Conservation (phyloP, 2,888 invertebrate genomes). For the Protophormia terraenovae region DNA sequence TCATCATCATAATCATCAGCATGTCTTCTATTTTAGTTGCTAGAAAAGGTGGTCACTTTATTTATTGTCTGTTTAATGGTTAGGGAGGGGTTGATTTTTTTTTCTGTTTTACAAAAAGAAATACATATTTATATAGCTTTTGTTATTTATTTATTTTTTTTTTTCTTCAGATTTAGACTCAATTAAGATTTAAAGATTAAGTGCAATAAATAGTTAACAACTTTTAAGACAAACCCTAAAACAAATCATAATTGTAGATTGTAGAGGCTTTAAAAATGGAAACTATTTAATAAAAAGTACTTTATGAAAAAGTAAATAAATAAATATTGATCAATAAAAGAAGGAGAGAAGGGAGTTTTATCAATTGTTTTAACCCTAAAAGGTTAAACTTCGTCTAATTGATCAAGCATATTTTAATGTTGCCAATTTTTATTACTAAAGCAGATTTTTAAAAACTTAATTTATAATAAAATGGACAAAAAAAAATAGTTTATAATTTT, state of each 20-base stretch:
- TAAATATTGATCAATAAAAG: background rate
- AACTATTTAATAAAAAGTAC: background rate
- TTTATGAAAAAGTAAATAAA: background rate
- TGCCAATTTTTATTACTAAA: too few relatives aligned
- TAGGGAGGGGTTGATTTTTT: constrained; percentile 55
- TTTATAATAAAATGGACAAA: too few relatives aligned
- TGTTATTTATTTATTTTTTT: background rate
- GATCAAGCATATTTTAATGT: too few relatives aligned
- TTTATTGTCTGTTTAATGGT: constrained; percentile 52
- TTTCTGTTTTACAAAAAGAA: constrained; percentile 1
- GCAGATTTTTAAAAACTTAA: too few relatives aligned
- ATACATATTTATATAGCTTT: background rate
- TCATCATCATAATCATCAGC: background rate
- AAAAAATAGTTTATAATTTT: too few relatives aligned
- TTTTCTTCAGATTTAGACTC: constrained; percentile 16
- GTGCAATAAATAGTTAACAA: constrained; percentile 40
- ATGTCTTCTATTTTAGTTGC: background rate
- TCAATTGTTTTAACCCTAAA: too few relatives aligned
- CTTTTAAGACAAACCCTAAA: constrained; percentile 32
- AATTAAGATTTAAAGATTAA: constrained; percentile 58
- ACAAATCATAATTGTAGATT: constrained; percentile 24
- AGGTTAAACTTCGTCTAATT: too few relatives aligned
- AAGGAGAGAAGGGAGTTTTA: too few relatives aligned
- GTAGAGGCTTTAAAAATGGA: background rate
- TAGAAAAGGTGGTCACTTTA: constrained; percentile 49